Base-by-base conservation (phyloP, 1,140 invertebrate species). In the Nasonia longicornis region DNA sequence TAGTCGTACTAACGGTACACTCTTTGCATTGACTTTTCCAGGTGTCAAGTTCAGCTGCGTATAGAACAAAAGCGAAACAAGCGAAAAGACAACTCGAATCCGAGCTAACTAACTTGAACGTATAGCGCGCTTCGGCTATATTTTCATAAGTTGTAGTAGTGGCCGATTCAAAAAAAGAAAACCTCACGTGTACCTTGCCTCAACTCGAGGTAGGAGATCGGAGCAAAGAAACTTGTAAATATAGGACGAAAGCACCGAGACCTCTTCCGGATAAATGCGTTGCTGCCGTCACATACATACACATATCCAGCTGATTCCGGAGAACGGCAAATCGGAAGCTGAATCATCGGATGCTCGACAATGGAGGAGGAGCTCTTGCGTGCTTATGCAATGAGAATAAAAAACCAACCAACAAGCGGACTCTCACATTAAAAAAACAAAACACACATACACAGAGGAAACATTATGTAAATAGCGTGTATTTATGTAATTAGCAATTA, bases 31-130 rank as follows among this genome's bases (percentile, higher is more conserved):
- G 42, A 29, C 14, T 79, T 74, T 90, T 91, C 84, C 87, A 92
- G 92, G 92, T 88, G 93, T 95, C 85, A 95, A 95, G 89, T 95
- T 95, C 89, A 95, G 94, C 91, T 95, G 95, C 90, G 95, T 95
- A 83, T 95, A 92, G 86, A 73, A 77, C n/a, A n/a, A 14, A 72
- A 67, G 2, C 64, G 8, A 66, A 42, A 77, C 12, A 74, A 31
- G 38, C 52, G 11, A 58, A 75, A 58, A 58, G 11, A 70, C 67
- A 48, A 48, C 8, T 38, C 58, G 31, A 26, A 76, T 58, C 8
- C 58, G 35, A 85, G 87, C 87, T 82, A 84, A 87, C 84, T 87
- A 89, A 89, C 87, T 89, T 88, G 87, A 89, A 87, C 88, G 66
- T 82, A 88, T 88, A 87, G 87, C 85, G 81, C 81, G 82, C 81